A percentile compares a stretch with the other conserved stretches of the same genome.
phyloP scores from a whole-genome alignment of 2,113 vertebrate genomes.

The Stigmatopora nigra region DNA sequence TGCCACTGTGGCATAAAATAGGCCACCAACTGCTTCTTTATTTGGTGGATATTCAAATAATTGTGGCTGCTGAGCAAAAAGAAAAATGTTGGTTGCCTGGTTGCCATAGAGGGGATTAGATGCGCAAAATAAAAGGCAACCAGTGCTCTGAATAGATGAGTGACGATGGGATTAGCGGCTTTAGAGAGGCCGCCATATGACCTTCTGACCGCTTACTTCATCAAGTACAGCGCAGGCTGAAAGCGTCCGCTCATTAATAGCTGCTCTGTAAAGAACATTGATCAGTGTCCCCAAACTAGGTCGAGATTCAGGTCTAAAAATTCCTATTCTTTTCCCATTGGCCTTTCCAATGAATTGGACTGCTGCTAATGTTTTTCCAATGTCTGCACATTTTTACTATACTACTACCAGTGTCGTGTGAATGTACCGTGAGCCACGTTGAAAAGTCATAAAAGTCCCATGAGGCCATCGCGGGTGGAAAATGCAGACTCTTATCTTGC shows the following conservation, averaged over 20 bases:
- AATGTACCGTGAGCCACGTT: neutral
- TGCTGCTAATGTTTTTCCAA: neutral
- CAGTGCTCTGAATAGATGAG: slow-evolving; percentile 45
- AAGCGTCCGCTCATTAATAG: slow-evolving; percentile 21
- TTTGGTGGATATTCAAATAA: slow-evolving; percentile 38
- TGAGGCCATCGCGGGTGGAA: slow-evolving; percentile 38
- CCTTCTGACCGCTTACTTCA: slow-evolving; percentile 50
- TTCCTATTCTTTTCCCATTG: neutral
- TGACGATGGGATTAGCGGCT: slow-evolving; percentile 50
- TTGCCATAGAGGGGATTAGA: slow-evolving; percentile 59
- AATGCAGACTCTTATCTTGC: slow-evolving; percentile 43
- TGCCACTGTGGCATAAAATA: slow-evolving; percentile 15
- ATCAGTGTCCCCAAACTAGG: neutral
- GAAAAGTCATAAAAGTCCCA: neutral
- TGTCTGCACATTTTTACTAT: neutral
- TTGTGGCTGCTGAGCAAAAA: slow-evolving; percentile 14
- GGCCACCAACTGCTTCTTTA: slow-evolving; percentile 31
- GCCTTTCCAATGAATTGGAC: neutral
- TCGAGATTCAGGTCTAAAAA: neutral
- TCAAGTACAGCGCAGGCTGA: slow-evolving; percentile 34
- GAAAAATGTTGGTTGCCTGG: slow-evolving; percentile 40
- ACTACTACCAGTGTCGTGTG: neutral
- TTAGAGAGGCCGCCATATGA: slow-evolving; percentile 49
- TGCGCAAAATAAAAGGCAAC: slow-evolving; percentile 43
- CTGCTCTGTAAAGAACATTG: slow-evolving; percentile 9